Base-by-base conservation (phyloP, 2,797 vertebrate species). In the Phrynocephalus vlangalii region DNA sequence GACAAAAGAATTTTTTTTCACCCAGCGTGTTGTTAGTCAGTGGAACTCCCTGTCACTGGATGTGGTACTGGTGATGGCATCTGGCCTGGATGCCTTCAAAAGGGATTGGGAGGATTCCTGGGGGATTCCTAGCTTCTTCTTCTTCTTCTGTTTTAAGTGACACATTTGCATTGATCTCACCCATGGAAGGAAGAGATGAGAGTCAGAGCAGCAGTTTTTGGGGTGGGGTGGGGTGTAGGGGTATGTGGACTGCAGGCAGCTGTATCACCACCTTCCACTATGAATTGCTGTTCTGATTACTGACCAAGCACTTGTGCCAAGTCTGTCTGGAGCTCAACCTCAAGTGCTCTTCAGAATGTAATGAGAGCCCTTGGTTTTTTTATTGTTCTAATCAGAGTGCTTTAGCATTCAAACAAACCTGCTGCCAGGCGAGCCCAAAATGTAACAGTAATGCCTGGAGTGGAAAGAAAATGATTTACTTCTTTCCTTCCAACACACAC, bases 161-260 rank as follows among this genome's bases (percentile, higher is more conserved):
- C 67, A 33, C 10, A 56, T 70, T 78, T 83, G 60, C 44, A 38
- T 83, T 70, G 26, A 68, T 9, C 80, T 0, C 50, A 38, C 81
- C 22, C 11, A 3, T 11, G 75, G 6, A 18, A 0, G 1, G 1
- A 0, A 0, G 71, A 68, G 13, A 75, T 3, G 30, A 79, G 0
- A 0, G 66, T 56, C 67, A 26, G 50, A 72, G n/a, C 28, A 80
- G n/a, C 66, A 60, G 33, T 67, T 15, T 56, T 56, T 56, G 3
- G 7, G 3, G 3, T 44, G 38, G 38, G 38, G 38, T 33, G 38
- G 38, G 38, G 38, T 4, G 38, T 3, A 3, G 38, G 38, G 38
- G 38, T 24, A 60, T 79, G n/a, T n/a, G 76, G 71, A 60, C 18
- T 63, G 78, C n/a, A 48, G 33, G 33, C 1, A 6, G 78, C 33